Evolutionary conservation across 2,888 invertebrate genomes (phyloP), one percentile per base, ranked within the genome.

Genomic region (Bhutanitis thaidina): DNA sequence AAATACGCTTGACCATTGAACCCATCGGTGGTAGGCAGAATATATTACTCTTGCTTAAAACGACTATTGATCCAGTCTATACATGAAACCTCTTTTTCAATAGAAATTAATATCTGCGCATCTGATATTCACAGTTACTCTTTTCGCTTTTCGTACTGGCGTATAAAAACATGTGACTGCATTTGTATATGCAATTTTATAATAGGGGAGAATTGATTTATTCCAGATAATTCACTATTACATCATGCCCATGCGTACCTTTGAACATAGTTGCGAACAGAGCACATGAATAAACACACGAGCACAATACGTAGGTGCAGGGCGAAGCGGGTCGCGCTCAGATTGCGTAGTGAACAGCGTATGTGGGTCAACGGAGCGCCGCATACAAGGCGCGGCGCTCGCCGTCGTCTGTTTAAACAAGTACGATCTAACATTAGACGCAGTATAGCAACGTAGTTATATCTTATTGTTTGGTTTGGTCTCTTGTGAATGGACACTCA

Each of bases 331-430:
- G 78, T 77, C 83, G 82, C 77, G 82, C 74, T 82, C 77, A 77
- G 79, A 80, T 86, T 85, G 86, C 86, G 86, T 84, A 81, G 84
- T 58, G 75, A 77, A 71, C 80, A 77, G 77, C 66, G 77, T 80
- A 88, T 83, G 72, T 88, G 77, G 88, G 88, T 88, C 85, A 87
- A 75, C 82, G 71, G 89, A 85, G 74, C 86, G 81, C 14, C 40
- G 41, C 30, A 36, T 27, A 51, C 51, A 30, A 30, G 41, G 27
- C 35, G 34, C 39, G 44, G 15, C 44, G 44, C 44, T 36, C 79
- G 71, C 66, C 76, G 77, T 70, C 70, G 67, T 34, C 12, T 34
- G 34, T 66, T 69, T 70, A 69, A 34, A 34, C 7, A 4, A 12
- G 34, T 7, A 12, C 34, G 34, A 34, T 34, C 62, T 34, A 27